Conservation (phyloP, 2,888 invertebrate species). For the Diplolepis rosae region DNA sequence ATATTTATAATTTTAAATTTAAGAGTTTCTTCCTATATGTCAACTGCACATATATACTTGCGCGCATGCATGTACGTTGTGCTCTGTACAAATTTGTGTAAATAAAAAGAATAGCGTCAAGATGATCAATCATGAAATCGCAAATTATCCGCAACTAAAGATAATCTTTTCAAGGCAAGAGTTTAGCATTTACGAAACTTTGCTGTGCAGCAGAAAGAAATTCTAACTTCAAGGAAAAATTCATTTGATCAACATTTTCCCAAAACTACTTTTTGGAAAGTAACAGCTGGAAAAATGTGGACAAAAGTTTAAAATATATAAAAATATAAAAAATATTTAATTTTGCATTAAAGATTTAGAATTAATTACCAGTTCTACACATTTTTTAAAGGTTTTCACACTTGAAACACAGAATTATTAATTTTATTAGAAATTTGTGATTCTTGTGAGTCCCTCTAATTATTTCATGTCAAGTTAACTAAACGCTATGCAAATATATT, state of each 20-base stretch:
- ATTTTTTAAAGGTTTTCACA: background rate
- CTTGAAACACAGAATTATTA: background rate
- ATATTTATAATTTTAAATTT: constrained; percentile 45
- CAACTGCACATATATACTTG: constrained; percentile 30
- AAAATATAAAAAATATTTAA: background rate
- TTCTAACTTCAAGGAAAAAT: constrained; percentile 14
- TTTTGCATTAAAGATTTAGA: background rate
- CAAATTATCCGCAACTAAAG: constrained; percentile 33
- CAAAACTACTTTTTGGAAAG: background rate
- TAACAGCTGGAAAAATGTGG: background rate
- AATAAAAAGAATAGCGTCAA: constrained; percentile 37
- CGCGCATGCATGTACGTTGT: constrained; percentile 41
- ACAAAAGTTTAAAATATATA: background rate
- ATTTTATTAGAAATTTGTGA: background rate
- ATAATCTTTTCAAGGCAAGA: constrained; percentile 50
- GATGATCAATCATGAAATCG: constrained; percentile 29
- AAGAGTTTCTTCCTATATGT: constrained; percentile 40
- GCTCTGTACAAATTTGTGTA: constrained; percentile 50
- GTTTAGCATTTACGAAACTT: constrained; percentile 57
- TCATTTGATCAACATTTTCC: background rate
- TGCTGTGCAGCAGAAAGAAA: constrained; percentile 51
- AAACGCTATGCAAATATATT: constrained; percentile 55
- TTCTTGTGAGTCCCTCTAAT: background rate
- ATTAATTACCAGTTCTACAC: background rate
- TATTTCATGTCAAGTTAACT: constrained; percentile 36